These are phyloP conservation scores for Jaculus jaculus DNA, from an alignment of 2,113 vertebrate genomes.

Conservation along the genomic window DNA sequence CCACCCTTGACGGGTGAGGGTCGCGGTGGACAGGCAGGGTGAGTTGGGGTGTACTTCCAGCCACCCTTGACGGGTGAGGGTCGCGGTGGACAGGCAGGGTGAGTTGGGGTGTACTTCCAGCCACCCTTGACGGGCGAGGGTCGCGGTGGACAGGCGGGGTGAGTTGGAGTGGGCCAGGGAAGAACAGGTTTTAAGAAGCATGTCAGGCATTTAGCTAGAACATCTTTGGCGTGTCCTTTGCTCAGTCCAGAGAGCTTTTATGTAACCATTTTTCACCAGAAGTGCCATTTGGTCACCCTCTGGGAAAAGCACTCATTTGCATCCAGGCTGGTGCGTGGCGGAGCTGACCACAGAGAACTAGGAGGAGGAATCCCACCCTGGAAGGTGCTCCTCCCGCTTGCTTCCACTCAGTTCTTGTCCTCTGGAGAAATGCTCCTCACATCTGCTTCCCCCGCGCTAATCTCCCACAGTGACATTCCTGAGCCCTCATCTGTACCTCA, in stretches of 20 bases:
- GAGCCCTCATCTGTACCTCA: too few relatives aligned
- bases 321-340: fast-evolving
- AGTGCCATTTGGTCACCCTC: background rate
- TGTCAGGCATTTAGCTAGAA: background rate
- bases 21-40: background rate
- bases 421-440: background rate
- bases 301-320: background rate
- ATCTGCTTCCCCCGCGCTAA: background rate
- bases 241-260: background rate
- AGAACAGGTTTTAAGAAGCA: background rate
- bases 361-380: fast-evolving
- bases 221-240: background rate
- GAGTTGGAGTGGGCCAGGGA: too few relatives aligned
- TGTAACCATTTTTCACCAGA: background rate
- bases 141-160: background rate
- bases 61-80: too few relatives aligned
- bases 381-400: background rate
- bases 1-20: too few relatives aligned
- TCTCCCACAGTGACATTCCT: background rate
- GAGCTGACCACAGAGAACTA: too few relatives aligned
- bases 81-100: too few relatives aligned
- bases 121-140: background rate
- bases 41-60: too few relatives aligned
- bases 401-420: background rate
- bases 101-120: too few relatives aligned